phyloP scores from a whole-genome alignment of 2,797 vertebrate species.

The Denticeps clupeoides region DNA sequence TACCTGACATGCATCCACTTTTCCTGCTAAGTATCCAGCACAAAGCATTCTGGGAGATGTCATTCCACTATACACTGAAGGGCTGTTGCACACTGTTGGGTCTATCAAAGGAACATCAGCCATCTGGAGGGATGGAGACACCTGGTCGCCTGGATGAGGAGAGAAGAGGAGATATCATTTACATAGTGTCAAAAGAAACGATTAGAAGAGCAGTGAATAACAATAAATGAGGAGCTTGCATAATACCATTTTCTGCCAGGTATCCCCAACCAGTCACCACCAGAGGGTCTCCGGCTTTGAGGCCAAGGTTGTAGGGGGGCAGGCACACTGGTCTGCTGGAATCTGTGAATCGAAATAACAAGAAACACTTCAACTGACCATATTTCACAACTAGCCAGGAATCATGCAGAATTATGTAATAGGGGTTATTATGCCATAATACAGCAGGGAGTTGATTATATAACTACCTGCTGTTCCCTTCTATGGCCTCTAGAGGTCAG shows the following conservation, averaged over 20 bases:
- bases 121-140: slow-evolving; percentile 64
- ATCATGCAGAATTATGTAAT: too few species aligned
- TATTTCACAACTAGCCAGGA: too few species aligned
- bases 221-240: neutral
- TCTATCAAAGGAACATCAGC: slow-evolving; percentile 59
- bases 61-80: slow-evolving; percentile 48
- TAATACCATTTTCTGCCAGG: slow-evolving; percentile 55
- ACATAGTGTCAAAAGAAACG: neutral
- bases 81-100: slow-evolving; percentile 50
- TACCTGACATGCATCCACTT: slow-evolving; percentile 85
- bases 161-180: neutral
- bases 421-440: too few species aligned
- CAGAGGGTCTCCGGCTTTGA: slow-evolving; percentile 35
- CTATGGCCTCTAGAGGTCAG: slow-evolving; percentile 31
- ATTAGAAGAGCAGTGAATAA: neutral
- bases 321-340: slow-evolving; percentile 68
- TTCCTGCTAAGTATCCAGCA: slow-evolving; percentile 62
- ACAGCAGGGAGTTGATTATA: neutral
- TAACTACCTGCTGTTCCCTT: neutral
- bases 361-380: too few species aligned
- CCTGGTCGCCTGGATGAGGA: slow-evolving; percentile 32
- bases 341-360: slow-evolving; percentile 39
- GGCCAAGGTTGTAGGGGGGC: slow-evolving; percentile 59
- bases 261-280: slow-evolving; percentile 79
- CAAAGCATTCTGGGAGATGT: slow-evolving; percentile 75